Base-by-base conservation (phyloP, 1,140 invertebrate genomes). In the Panonychus citri region DNA sequence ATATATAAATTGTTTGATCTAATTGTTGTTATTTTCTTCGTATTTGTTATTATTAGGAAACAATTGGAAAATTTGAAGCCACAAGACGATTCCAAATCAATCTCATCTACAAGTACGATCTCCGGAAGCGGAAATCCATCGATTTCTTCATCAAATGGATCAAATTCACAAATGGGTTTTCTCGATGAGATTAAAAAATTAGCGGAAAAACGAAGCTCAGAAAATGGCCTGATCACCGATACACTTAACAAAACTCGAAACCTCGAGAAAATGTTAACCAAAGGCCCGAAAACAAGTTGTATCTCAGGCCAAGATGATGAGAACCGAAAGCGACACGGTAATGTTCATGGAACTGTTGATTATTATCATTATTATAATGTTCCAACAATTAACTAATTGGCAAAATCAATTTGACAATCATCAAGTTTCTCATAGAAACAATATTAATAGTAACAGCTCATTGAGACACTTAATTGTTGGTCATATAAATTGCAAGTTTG, bases 251-350 rank as follows among this genome's bases (percentile, higher is more conserved):
- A 55, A 46, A 55, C 54, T 10, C 28, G 34, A 12, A 51, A 51
- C 27, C 27, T 53, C 5, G 34, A 53, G 30, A 37, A 53, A 21
- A 51, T 51, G 24, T 26, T 27, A 13, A 24, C 21, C 48, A 55
- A 12, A 34, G 54, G 13, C 4, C 17, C 19, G 7, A 55, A 34
- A 24, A 26, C n/a, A 4, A 21, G 13, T n/a, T 17, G 4, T 13
- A 17, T 21, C 19, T 46, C 13, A 30, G n/a, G 8, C 10, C 40
- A 24, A 43, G 39, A 43, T 8, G 54, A 46, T 27, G 54, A 55
- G 19, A 55, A 55, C 8, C 39, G 54, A 13, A 55, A 55, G 27
- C 54, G 28, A 55, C 54, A 55, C 24, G 54, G 54, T 55, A 43
- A 43, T 7, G 30, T 34, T n/a, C n/a, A n/a, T n/a, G n/a, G n/a